Base-by-base conservation (phyloP, 1,140 invertebrate genomes). In the Vollenhovia emeryi region DNA sequence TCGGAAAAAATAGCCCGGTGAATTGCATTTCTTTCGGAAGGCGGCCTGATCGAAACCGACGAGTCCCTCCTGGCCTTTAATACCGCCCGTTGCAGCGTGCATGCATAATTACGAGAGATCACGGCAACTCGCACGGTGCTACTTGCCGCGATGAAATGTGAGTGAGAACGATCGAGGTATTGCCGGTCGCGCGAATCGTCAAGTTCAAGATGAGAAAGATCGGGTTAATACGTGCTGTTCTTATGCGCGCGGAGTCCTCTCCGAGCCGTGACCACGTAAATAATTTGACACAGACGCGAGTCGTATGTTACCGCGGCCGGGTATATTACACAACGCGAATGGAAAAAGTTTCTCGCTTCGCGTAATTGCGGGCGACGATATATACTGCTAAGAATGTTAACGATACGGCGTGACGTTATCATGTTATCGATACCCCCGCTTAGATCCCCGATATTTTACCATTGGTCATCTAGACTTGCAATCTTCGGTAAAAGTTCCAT, bases 151-250 rank as follows among this genome's bases (percentile, higher is more conserved):
- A 76, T 88, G 66, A 83, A 88, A 82, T 21, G 76, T 71, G 33
- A 87, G 76, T 33, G 66, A 73, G 69, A 83, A 45, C 86, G 84
- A 86, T 64, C 79, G 52, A 68, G 57, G 33, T 82, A 87, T 66
- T 60, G 75, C 84, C 74, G 80, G 84, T 80, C 74, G 83, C 40
- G 64, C 69, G 80, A 33, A 75, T 27, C 36, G 50, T 60, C 43
- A 59, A n/a, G 27, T 48, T 64, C 74, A n/a, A 43, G 57, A 33
- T 45, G 40, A 7, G 27, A 33, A 50, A 11, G 59, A 15, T 24
- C 75, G 40, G 11, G 59, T 50, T 50, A 36, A 78, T 78, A 15
- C 15, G 43, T 27, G 40, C 13, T 24, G 40, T 3, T 78, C 13
- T 76, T 24, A 21, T 15, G 24, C 24, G 7, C 21, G 21, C 27